phyloP scores from a whole-genome alignment of 1,140 invertebrate genomes.

The Scaptomyza hsui region DNA sequence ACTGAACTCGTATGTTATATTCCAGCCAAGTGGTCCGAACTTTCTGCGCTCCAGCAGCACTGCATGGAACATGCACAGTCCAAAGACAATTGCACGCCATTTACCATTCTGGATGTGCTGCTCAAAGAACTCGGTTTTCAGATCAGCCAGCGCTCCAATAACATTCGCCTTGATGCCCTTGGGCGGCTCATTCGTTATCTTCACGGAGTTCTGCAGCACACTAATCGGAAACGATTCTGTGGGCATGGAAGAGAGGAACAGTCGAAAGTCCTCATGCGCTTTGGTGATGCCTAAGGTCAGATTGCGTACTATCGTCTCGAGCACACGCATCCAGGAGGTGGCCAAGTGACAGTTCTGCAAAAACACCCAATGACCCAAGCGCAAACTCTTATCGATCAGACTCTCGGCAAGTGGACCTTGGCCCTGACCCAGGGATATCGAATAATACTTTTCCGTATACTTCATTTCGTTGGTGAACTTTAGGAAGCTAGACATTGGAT shows the following conservation, averaged over 20 bases:
- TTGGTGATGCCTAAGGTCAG: constrained; percentile 87
- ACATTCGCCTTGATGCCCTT: constrained; percentile 93
- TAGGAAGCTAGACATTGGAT: constrained; percentile 93
- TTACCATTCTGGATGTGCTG: constrained; percentile 88
- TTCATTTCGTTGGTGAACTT: constrained; percentile 92
- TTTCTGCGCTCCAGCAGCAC: constrained; percentile 95
- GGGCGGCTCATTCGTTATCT: constrained; percentile 96
- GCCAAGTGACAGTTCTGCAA: constrained; percentile 96
- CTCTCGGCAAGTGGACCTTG: constrained; percentile 93
- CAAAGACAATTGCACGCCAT: constrained; percentile 92
- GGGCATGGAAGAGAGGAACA: constrained; percentile 95
- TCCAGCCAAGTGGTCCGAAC: constrained; percentile 95
- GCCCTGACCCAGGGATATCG: constrained; percentile 95
- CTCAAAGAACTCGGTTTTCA: constrained; percentile 92
- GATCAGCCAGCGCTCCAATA: constrained; percentile 91
- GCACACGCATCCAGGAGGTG: constrained; percentile 93
- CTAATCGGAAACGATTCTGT: constrained; percentile 94
- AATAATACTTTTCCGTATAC: constrained; percentile 90
- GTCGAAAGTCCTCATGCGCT: constrained; percentile 89
- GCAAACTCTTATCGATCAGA: constrained; percentile 89
- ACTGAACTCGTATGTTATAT: constrained; percentile 95
- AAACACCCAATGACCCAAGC: constrained; percentile 92
- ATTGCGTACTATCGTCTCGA: constrained; percentile 89
- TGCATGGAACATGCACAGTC: constrained; percentile 93
- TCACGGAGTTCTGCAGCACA: constrained; percentile 95